phyloP scores from a whole-genome alignment of 2,113 vertebrate genomes.

The Coracopsis vasa region DNA sequence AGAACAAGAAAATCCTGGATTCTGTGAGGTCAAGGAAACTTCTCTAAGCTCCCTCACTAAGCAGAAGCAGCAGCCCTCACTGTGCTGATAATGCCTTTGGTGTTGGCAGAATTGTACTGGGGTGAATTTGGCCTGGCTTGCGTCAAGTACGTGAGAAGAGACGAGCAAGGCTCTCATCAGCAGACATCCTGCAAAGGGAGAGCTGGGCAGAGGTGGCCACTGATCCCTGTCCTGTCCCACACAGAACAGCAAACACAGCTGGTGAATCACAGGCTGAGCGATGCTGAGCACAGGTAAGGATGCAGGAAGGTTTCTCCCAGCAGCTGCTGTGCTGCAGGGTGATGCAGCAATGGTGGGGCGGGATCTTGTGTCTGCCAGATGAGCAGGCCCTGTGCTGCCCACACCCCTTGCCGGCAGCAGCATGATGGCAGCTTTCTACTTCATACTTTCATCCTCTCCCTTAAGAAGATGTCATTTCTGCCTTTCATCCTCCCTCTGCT shows the following conservation, averaged over 20 bases:
- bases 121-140: neutral
- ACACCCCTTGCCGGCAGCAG: accelerated
- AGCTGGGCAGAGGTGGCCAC: neutral
- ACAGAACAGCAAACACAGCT: accelerated
- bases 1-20: neutral
- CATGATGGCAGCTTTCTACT: neutral
- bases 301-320: neutral
- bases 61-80: neutral
- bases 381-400: neutral
- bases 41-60: neutral
- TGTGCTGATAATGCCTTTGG: neutral
- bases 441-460: neutral
- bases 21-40: neutral
- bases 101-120: neutral
- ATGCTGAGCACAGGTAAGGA: accelerated
- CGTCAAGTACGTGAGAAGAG: neutral
- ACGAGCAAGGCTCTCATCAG: neutral
- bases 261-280: neutral
- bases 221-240: accelerated
- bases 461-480: neutral
- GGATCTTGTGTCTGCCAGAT: neutral
- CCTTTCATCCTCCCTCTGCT: neutral
- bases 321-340: neutral
- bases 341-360: neutral
- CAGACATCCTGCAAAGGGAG: neutral